These are phyloP conservation scores for Aricia artaxerxes DNA, from an alignment of 2,888 invertebrate species.

Conservation along the genomic window DNA sequence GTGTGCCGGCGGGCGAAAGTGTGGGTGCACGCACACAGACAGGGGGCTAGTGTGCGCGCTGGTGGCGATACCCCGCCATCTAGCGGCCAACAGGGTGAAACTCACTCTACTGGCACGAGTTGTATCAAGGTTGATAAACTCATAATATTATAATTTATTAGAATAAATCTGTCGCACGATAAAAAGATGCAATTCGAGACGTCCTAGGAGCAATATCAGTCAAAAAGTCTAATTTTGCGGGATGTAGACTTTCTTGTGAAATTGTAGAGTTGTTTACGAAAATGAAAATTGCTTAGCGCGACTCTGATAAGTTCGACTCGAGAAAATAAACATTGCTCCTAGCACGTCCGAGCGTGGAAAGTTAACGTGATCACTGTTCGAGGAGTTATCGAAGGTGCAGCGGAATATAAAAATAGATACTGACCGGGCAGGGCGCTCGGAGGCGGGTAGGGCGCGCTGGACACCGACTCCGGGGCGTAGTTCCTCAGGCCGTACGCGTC, in stretches of 20 bases:
- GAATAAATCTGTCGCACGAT: constrained; percentile 17
- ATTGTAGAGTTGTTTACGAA: constrained; percentile 63
- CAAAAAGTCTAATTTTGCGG: constrained; percentile 33
- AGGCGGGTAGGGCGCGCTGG: constrained; percentile 88
- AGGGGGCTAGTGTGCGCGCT: constrained; percentile 51
- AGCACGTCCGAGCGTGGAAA: constrained; percentile 52
- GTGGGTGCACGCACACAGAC: constrained; percentile 62
- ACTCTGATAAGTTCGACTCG: constrained; percentile 63
- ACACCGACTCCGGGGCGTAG: constrained; percentile 87
- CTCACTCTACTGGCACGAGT: constrained; percentile 57
- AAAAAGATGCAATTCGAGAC: constrained; percentile 4
- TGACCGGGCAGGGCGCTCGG: constrained; percentile 84
- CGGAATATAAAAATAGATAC: constrained; percentile 50
- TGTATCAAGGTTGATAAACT: constrained; percentile 76
- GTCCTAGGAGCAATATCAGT: constrained; percentile 28
- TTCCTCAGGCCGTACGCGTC: constrained; percentile 88
- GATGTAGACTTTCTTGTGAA: constrained; percentile 41
- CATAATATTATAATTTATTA: constrained; percentile 64
- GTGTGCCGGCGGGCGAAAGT: constrained; percentile 38
- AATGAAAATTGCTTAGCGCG: constrained; percentile 65
- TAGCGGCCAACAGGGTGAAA: constrained; percentile 57
- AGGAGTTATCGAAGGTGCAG: constrained; percentile 40
- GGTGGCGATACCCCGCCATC: constrained; percentile 59
- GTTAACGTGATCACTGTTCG: constrained; percentile 61
- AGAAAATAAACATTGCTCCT: constrained; percentile 68